Evolutionary conservation across 2,113 vertebrate genomes (phyloP), one percentile per base, ranked within the genome.

Genomic region (Phalacrocorax brasilianus): DNA sequence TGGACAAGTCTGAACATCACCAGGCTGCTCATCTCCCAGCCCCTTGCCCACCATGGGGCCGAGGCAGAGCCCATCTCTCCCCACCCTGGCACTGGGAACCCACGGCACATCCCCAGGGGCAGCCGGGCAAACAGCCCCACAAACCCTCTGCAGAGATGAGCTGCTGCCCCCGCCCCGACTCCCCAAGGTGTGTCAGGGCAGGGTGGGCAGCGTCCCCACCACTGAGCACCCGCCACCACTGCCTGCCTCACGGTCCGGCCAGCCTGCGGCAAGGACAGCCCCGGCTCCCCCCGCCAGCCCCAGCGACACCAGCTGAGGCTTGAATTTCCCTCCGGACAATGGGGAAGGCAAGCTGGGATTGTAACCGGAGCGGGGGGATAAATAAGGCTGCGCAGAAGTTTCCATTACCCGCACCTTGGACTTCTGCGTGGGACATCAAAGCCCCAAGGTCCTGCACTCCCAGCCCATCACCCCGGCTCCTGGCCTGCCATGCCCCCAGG

Each of bases 361-460:
- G 95, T 96, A 97, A 96, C 88, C 18, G 49, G 96, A 97, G 85
- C 33, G 0, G 68, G 56, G 56, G 90, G 85, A 93, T 96, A 97
- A 96, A 96, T 96, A 91, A 96, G 95, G 95, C 94, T 83, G 75
- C 86, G 65, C 89, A 88, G 67, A 96, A 92, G 91, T 96, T 96
- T 95, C 94, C 95, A 96, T 95, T 88, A 82, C 91, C 88, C 20
- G 0, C 76, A 91, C 47, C 72, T 79, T 7, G 0, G 14, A 13
- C 62, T 92, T 40, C 93, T 53, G 77, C 2, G 1, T 67, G 70
- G 66, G 30, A 93, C 77, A 93, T 81, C 89, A 89, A 93, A 93
- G 82, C 26, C 58, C 42, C 55, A 35, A 30, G 32, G 55, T 66
- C 68, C 55, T 0, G 1, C 8, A 3, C 35, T 62, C 83, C 45